phyloP scores from a whole-genome alignment of 2,888 invertebrate genomes.

The Drosophila sordidula region DNA sequence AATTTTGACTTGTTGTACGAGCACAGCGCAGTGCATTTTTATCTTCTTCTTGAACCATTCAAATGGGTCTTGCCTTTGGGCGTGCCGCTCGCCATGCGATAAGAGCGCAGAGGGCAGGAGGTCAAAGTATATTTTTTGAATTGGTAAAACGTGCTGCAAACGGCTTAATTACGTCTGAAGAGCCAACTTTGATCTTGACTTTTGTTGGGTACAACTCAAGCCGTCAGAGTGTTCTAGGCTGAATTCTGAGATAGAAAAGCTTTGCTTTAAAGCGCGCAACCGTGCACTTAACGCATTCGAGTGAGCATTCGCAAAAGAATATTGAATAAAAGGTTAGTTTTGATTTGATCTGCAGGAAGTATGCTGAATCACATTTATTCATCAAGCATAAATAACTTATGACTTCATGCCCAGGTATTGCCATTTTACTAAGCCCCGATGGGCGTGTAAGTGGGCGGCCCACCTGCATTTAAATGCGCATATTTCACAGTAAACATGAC shows the following conservation, averaged over 20 bases:
- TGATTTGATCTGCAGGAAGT: background rate
- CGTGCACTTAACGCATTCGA: background rate
- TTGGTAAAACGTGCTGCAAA: constrained; percentile 78
- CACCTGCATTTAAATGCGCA: constrained; percentile 74
- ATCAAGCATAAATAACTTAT: background rate
- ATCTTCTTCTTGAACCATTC: constrained; percentile 40
- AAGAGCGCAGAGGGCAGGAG: constrained; percentile 53
- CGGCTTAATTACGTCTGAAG: constrained; percentile 72
- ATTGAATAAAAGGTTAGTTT: background rate
- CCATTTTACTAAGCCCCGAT: constrained; percentile 2
- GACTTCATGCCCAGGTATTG: background rate
- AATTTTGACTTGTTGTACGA: constrained; percentile 48
- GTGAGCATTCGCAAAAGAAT: too few species aligned
- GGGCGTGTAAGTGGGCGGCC: constrained; percentile 28
- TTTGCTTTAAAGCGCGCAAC: constrained; percentile 37
- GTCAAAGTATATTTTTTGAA: constrained; percentile 66
- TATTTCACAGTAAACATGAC: constrained; percentile 82
- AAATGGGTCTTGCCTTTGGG: constrained; percentile 58
- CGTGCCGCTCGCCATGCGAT: constrained; percentile 56
- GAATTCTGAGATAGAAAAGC: constrained; percentile 4
- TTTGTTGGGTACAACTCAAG: constrained; percentile 36
- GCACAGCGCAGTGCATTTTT: constrained; percentile 39
- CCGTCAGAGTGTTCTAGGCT: constrained; percentile 7
- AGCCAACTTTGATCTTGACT: constrained; percentile 72
- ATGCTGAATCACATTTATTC: background rate